Percentiles rank a stretch among this genome's conserved stretches.
Evolutionary conservation across 2,888 invertebrate species (phyloP).

Genomic region (Andrena haemorrhoa): DNA sequence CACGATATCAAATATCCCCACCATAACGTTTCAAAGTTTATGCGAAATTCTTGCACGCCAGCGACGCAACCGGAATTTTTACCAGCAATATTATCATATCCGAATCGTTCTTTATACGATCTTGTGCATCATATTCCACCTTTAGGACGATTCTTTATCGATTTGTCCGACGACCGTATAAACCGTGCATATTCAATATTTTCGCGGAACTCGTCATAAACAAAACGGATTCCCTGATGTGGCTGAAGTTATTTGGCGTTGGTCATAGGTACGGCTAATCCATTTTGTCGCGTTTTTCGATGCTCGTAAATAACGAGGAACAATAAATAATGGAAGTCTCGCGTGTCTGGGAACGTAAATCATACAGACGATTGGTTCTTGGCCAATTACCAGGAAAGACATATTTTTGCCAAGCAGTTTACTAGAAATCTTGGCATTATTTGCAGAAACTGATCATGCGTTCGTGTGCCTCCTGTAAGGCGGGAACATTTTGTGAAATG

Average conservation of each 20-base stretch:
- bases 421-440: slow-evolving; percentile 23
- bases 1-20: slow-evolving; percentile 21
- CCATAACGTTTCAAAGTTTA: slow-evolving; percentile 43
- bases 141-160: slow-evolving; percentile 8
- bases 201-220: slow-evolving; percentile 8
- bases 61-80: slow-evolving; percentile 51
- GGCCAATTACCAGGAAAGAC: slow-evolving; percentile 37
- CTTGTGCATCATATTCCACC: slow-evolving; percentile 18
- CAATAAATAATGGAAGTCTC: slow-evolving; percentile 35
- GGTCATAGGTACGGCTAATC: slow-evolving; percentile 11
- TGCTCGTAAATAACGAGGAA: slow-evolving; percentile 16
- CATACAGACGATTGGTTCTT: slow-evolving; percentile 24
- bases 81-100: slow-evolving; percentile 48
- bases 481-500: no score
- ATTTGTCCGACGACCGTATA: slow-evolving; percentile 35
- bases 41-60: slow-evolving; percentile 18
- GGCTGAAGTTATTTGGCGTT: slow-evolving; percentile 14
- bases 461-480: background rate
- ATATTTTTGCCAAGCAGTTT: slow-evolving; percentile 17
- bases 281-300: slow-evolving; percentile 8
- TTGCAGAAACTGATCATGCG: slow-evolving; percentile 14
- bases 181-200: background rate
- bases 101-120: slow-evolving; percentile 18
- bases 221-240: background rate
- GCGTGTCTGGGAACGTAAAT: slow-evolving; percentile 22